Evolutionary conservation across 2,888 invertebrate species (phyloP).

Genomic region (Diachrysia chrysitis): DNA sequence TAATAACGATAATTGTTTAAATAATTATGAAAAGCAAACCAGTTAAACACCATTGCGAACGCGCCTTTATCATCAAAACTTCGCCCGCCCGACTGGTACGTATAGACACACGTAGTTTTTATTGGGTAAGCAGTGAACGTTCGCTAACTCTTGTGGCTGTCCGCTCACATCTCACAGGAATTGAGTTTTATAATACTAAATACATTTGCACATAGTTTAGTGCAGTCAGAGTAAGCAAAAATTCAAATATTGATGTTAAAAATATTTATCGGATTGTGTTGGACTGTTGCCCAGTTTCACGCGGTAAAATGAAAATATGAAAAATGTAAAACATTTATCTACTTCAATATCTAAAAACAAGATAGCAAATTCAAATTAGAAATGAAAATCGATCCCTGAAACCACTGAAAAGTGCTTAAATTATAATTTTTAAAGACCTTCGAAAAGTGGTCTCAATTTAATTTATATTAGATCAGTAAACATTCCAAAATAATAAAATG

Average conservation of each 20-base stretch:
- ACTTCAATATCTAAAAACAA: neutral
- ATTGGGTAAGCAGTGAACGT: constrained; percentile 43
- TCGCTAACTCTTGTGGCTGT: constrained; percentile 44
- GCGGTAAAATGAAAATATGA: neutral
- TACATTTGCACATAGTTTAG: neutral
- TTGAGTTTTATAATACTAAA: constrained; percentile 9
- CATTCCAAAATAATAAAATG: neutral
- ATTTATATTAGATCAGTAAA: neutral
- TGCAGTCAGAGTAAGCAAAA: neutral
- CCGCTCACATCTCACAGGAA: constrained; percentile 19
- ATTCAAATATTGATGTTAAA: neutral
- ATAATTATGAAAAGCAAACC: neutral
- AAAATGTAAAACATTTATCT: neutral
- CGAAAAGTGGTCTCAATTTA: neutral
- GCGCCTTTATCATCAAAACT: constrained; percentile 34
- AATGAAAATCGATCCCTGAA: neutral
- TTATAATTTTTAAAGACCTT: no score
- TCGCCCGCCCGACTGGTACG: constrained; percentile 10
- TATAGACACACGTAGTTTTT: constrained; percentile 53
- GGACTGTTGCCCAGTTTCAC: constrained; percentile 4
- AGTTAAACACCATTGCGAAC: neutral
- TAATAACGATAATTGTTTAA: no score
- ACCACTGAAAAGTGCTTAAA: neutral
- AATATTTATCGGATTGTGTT: constrained; percentile 4
- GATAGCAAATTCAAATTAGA: neutral